Evolutionary conservation across 2,888 invertebrate species (phyloP), one percentile per base, ranked within the genome.

Genomic region (Apocheima hispidaria): DNA sequence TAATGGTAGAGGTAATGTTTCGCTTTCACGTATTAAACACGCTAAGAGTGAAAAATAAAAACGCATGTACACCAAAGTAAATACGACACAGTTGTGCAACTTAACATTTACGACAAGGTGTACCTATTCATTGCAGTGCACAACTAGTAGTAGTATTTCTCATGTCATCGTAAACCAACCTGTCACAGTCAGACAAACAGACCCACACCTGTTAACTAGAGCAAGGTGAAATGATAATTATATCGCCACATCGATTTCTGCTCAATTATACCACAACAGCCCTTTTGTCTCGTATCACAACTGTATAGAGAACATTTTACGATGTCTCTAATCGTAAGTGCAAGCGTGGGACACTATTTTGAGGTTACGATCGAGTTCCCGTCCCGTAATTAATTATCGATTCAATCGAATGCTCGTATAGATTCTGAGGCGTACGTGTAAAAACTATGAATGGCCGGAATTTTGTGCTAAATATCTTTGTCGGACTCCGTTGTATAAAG

Each of bases 141-240:
- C 7, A 23, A 49, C 6, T 33, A 20, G 43, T 14, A 33, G 49
- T 54, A 50, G 30, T 54, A 50, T 65, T 63, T 64, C 64, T 57
- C 46, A 57, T 63, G 63, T 49, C 66, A 60, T 64, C 62, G 60
- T 60, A 64, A 67, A 62, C 49, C 63, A 54, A 71, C 66, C 66
- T 71, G 74, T 73, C 74, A 66, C 58, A 63, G 50, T 38, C 57
- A 60, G 51, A 63, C 60, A 65, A 63, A 65, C 67, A 63, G 54
- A 66, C 50, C 49, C 49, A 68, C 70, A 81, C 79, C 79, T 82
- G 79, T 68, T 80, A 87, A 81, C 77, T 87, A 61, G 87, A 85
- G 84, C 88, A 83, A 88, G 88, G 88, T 85, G 79, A 86, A 82
- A 82, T 79, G 75, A 77, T 88, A 87, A 87, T 87, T 85, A 86